These are phyloP conservation scores for Takifugu ocellatus DNA, from an alignment of 2,797 vertebrate genomes.

Conservation along the genomic window DNA sequence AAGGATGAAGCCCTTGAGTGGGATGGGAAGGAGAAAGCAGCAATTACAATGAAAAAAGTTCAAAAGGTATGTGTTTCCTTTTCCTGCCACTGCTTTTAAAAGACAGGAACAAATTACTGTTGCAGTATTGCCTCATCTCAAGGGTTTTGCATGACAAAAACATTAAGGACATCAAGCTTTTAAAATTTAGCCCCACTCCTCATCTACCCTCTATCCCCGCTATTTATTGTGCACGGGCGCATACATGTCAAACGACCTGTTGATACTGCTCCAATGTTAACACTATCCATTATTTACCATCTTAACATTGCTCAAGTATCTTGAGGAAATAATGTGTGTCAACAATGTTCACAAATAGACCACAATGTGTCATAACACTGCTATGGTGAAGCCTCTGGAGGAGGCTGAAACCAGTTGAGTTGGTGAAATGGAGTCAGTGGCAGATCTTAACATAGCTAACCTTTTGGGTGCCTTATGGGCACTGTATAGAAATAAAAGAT, in stretches of 20 bases:
- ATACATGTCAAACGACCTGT: conserved; percentile 49
- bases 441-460: conserved; percentile 5
- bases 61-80: conserved; percentile 59
- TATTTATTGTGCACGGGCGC: conserved; percentile 52
- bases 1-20: conserved; percentile 46
- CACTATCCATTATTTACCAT: conserved; percentile 68
- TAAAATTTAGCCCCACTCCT: conserved; percentile 36
- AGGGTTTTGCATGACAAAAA: conserved; percentile 52
- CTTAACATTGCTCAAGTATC: conserved; percentile 53
- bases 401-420: conserved; percentile 20
- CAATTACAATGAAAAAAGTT: conserved; percentile 59
- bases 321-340: conserved; percentile 55
- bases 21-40: conserved; percentile 30
- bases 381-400: conserved; percentile 16
- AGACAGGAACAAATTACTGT: conserved; percentile 58
- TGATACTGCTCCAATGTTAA: conserved; percentile 52
- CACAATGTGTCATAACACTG: conserved; percentile 34
- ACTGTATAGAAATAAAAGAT: neutral
- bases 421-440: conserved; percentile 5
- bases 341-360: conserved; percentile 42
- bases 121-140: conserved; percentile 34
- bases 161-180: conserved; percentile 44
- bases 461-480: conserved; percentile 6
- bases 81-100: conserved; percentile 39
- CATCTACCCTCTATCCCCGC: conserved; percentile 1